Evolutionary conservation across 2,797 vertebrate genomes (phyloP).

Genomic region (Epinephelus awoara): DNA sequence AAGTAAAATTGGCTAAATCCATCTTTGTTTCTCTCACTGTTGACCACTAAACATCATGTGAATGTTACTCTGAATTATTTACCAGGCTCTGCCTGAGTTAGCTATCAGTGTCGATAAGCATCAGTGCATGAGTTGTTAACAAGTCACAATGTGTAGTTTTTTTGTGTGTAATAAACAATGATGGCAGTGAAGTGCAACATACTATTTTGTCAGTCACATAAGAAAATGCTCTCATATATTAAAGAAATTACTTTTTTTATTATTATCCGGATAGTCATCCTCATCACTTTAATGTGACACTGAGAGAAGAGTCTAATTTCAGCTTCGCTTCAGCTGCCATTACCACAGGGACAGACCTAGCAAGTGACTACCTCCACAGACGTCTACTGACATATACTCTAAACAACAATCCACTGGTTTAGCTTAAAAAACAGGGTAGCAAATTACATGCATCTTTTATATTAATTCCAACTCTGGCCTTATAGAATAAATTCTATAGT

Average conservation of each 20-base stretch:
- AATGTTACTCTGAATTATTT: conserved; percentile 43
- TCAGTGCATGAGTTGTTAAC: not conserved
- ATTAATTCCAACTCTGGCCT: too few species aligned
- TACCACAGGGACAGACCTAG: not conserved
- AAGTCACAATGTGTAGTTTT: not conserved
- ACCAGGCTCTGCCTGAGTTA: conserved; percentile 42
- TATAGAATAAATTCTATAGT: too few species aligned
- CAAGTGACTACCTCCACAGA: too few species aligned
- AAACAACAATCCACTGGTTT: too few species aligned
- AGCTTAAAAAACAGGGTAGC: too few species aligned
- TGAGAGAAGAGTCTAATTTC: not conserved
- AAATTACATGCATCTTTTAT: too few species aligned
- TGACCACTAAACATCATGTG: conserved; percentile 63
- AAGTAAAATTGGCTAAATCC: not conserved
- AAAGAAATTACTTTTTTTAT: not conserved
- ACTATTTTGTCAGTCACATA: not conserved
- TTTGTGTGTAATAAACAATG: not conserved
- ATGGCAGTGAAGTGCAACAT: not conserved
- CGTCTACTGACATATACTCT: too few species aligned
- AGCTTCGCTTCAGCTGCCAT: not conserved
- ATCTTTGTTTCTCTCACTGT: conserved; percentile 55
- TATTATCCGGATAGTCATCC: too few species aligned
- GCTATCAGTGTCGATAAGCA: conserved; percentile 15
- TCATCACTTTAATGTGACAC: too few species aligned
- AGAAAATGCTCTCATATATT: not conserved